Evolutionary conservation across 2,113 vertebrate genomes (phyloP).

Genomic region (Lampris megalopsis): DNA sequence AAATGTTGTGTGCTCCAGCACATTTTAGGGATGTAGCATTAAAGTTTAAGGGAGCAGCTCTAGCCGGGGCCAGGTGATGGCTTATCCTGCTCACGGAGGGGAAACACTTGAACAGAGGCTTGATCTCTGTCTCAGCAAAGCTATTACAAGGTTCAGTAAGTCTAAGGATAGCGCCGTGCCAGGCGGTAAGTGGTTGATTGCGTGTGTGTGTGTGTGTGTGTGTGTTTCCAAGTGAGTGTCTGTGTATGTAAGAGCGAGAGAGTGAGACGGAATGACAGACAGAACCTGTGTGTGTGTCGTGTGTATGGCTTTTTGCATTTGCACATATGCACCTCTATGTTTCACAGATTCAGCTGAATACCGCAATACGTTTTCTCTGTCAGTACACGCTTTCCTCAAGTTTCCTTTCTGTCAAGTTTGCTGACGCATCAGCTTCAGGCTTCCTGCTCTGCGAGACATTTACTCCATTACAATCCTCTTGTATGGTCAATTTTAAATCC

Average conservation of each 20-base stretch:
- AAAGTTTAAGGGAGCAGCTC: slow-evolving; percentile 62
- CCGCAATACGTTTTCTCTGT: slow-evolving; percentile 36
- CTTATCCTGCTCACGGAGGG: slow-evolving; percentile 68
- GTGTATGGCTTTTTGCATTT: background rate
- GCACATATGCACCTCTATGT: background rate
- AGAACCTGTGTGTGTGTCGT: background rate
- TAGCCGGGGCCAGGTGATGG: slow-evolving; percentile 57
- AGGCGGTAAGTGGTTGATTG: slow-evolving; percentile 62
- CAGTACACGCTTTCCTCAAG: slow-evolving; percentile 45
- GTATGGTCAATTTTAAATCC: slow-evolving; percentile 48
- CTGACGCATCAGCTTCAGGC: slow-evolving; percentile 40
- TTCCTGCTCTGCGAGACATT: slow-evolving; percentile 37
- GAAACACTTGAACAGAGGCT: slow-evolving; percentile 67
- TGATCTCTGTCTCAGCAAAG: slow-evolving; percentile 78
- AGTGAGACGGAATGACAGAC: no score
- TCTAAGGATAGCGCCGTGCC: slow-evolving; percentile 48
- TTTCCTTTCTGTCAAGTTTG: slow-evolving; percentile 36
- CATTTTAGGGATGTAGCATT: slow-evolving; percentile 58
- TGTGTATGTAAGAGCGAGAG: no score
- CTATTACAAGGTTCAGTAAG: slow-evolving; percentile 80
- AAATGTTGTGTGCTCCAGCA: slow-evolving; percentile 33
- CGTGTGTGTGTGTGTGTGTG: slow-evolving; percentile 51
- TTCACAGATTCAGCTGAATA: background rate
- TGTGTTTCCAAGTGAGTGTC: slow-evolving; percentile 2
- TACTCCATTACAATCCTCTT: slow-evolving; percentile 49